A percentile compares a stretch with the other conserved stretches of the same genome.
Evolutionary conservation across 2,888 invertebrate genomes (phyloP).

Genomic region (Volucella inanis): DNA sequence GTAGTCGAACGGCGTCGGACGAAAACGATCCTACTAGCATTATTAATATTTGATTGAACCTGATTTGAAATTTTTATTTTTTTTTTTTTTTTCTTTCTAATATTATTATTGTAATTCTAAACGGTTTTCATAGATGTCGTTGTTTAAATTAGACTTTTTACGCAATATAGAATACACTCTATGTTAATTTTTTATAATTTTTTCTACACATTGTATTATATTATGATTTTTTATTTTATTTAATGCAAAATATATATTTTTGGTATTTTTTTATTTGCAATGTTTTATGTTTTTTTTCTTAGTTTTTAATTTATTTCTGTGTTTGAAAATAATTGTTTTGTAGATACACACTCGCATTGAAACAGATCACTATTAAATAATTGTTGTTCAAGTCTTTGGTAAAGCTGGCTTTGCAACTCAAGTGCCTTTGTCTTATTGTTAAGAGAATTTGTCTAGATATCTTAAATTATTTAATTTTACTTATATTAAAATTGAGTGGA

Average conservation of each 20-base stretch:
- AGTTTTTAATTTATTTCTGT: conserved; percentile 6
- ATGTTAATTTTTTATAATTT: conserved; percentile 34
- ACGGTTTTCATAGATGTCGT: conserved; percentile 43
- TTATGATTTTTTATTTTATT: conserved; percentile 45
- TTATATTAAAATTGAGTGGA: too few relatives aligned
- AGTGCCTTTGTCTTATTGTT: conserved; percentile 57
- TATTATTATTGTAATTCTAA: too few relatives aligned
- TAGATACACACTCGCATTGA: too few relatives aligned
- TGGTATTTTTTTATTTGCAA: conserved; percentile 48
- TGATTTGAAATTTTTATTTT: conserved; percentile 48
- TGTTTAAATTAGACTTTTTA: conserved; percentile 53
- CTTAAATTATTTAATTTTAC: too few relatives aligned
- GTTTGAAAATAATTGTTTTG: background rate
- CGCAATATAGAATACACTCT: conserved; percentile 39
- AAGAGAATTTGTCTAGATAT: background rate
- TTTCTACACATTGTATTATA: conserved; percentile 60
- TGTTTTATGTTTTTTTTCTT: conserved; percentile 22
- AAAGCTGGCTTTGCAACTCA: conserved; percentile 28
- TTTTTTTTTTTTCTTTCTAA: conserved; percentile 37
- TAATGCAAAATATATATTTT: conserved; percentile 57
- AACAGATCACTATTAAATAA: background rate
- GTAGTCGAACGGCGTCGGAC: conserved; percentile 18
- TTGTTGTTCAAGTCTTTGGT: conserved; percentile 25
- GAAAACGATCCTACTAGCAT: conserved; percentile 67
- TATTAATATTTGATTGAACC: conserved; percentile 67